phyloP scores from a whole-genome alignment of 2,888 invertebrate species.

The Axea sp. region DNA sequence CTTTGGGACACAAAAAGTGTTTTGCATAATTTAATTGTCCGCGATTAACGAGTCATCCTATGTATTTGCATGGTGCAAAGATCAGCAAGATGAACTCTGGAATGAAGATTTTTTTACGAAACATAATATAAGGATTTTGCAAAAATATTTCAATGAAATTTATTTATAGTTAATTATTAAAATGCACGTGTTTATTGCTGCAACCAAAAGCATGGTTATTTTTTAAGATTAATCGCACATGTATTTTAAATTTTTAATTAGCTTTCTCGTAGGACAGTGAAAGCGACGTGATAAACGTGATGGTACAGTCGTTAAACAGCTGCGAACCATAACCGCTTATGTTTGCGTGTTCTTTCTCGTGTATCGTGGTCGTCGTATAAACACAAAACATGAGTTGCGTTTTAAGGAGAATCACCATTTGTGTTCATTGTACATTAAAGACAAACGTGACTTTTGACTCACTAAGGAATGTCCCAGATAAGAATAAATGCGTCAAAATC shows the following conservation, averaged over 20 bases:
- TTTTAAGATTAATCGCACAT: no score
- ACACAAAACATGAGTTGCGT: conserved; percentile 43
- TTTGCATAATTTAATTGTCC: background rate
- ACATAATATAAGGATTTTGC: background rate
- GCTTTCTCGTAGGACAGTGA: background rate
- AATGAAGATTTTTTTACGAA: conserved; percentile 4
- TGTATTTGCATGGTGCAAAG: background rate
- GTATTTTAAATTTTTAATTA: no score
- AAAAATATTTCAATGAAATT: background rate
- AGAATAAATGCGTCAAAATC: conserved; percentile 23
- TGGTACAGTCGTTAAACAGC: conserved; percentile 9
- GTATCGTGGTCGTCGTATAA: conserved; percentile 8
- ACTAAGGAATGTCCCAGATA: conserved; percentile 44
- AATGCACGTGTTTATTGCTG: no score
- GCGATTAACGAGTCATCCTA: background rate
- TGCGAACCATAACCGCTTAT: conserved; percentile 25
- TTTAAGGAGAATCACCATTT: conserved; percentile 21
- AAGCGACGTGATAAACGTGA: conserved; percentile 14
- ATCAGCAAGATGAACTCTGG: conserved; percentile 18
- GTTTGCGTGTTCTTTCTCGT: conserved; percentile 23
- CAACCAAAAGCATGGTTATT: no score
- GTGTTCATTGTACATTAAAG: conserved; percentile 62
- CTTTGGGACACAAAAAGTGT: no score
- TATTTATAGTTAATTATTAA: no score
- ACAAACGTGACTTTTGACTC: conserved; percentile 66